phyloP scores from a whole-genome alignment of 2,113 vertebrate species.

The Toxotes jaculatrix region DNA sequence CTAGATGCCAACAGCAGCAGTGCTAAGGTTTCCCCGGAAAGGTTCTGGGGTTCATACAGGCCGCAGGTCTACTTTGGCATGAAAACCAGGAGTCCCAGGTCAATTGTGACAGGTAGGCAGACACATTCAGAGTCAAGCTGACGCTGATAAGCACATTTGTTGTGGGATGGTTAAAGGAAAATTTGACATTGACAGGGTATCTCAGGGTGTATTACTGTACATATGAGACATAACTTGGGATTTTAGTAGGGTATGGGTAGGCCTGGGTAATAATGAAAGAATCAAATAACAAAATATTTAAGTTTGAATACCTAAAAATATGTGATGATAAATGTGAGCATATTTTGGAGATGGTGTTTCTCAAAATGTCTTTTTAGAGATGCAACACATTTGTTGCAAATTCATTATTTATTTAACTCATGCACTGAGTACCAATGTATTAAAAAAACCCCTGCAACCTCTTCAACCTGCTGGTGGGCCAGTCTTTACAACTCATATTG shows the following conservation, averaged over 20 bases:
- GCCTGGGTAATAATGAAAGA: neutral
- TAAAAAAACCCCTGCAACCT: no score
- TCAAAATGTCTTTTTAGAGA: no score
- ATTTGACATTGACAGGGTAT: neutral
- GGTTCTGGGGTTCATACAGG: slow-evolving; percentile 95
- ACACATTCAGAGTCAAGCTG: neutral
- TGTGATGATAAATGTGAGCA: no score
- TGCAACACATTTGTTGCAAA: no score
- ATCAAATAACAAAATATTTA: neutral
- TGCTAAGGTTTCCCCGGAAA: slow-evolving; percentile 82
- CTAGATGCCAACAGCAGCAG: slow-evolving; percentile 85
- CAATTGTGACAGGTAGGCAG: slow-evolving; percentile 89
- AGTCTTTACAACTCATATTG: no score
- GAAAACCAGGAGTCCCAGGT: slow-evolving; percentile 92
- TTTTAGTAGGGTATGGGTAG: neutral
- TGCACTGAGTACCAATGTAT: no score
- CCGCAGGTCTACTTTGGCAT: slow-evolving; percentile 96
- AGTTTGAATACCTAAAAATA: no score
- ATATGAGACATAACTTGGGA: neutral
- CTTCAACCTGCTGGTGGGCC: no score
- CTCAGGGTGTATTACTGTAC: neutral
- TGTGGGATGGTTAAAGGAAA: neutral
- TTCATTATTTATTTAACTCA: no score
- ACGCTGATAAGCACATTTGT: neutral
- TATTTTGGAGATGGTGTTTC: no score